Percentiles rank a stretch among this genome's conserved stretches.
phyloP scores from a whole-genome alignment of 2,888 invertebrate species.

The Drosophila subsilvestris region DNA sequence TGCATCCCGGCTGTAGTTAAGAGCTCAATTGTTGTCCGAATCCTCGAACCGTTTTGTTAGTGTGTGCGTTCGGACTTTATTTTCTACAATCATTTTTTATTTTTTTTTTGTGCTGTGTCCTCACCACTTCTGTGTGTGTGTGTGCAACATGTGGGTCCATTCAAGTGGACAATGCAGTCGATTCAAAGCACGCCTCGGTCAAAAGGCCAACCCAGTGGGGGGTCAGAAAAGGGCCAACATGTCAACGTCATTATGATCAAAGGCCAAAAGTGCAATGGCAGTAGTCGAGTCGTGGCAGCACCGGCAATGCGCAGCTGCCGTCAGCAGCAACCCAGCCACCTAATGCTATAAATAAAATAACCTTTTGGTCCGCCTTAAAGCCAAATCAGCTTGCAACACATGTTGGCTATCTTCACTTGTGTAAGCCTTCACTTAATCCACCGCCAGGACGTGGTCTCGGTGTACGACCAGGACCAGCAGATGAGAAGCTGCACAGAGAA shows the following conservation, averaged over 20 bases:
- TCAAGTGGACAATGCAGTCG: constrained; percentile 52
- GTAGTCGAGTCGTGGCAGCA: constrained; percentile 1
- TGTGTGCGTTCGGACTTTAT: constrained; percentile 33
- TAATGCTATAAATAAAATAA: constrained; percentile 63
- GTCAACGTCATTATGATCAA: constrained; percentile 63
- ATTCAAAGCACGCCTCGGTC: constrained; percentile 47
- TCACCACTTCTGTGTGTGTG: background rate
- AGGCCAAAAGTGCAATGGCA: constrained; percentile 47
- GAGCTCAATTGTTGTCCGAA: constrained; percentile 70
- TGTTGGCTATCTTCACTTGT: constrained; percentile 57
- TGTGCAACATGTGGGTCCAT: constrained; percentile 33
- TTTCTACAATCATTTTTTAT: constrained; percentile 20
- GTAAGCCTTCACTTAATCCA: constrained; percentile 66
- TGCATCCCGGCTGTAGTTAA: constrained; percentile 38
- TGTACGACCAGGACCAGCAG: constrained; percentile 14
- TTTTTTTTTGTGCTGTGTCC: background rate
- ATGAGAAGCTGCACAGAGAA: constrained; percentile 16
- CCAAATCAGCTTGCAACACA: constrained; percentile 47
- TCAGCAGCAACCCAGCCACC: constrained; percentile 17
- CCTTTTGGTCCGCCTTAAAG: constrained; percentile 46
- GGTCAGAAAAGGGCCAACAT: constrained; percentile 39
- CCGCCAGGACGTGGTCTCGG: constrained; percentile 28
- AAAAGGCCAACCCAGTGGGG: constrained; percentile 37
- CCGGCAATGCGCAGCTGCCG: background rate
- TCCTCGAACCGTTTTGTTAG: constrained; percentile 66